Conservation (phyloP, 2,888 invertebrate genomes). For the Spilosoma lubricipeda region DNA sequence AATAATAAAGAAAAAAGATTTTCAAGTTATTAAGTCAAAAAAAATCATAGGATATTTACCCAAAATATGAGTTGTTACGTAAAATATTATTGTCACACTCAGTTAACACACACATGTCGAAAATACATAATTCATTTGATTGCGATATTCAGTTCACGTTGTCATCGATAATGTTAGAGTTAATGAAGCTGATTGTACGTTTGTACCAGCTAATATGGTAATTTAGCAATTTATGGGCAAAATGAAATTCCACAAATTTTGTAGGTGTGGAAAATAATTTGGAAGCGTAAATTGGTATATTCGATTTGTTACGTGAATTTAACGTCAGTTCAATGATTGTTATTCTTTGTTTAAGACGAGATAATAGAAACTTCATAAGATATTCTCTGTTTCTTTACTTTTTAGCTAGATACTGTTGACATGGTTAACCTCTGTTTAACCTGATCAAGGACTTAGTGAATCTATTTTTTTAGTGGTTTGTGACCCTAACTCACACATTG, state of each 20-base stretch:
- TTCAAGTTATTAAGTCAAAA: not conserved
- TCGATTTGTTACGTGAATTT: slow-evolving; percentile 39
- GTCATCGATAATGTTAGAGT: slow-evolving; percentile 38
- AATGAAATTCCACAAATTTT: slow-evolving; percentile 31
- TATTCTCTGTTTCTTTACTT: not conserved
- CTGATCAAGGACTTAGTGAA: too few species aligned
- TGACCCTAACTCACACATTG: too few species aligned
- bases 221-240: slow-evolving; percentile 39
- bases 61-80: too few species aligned
- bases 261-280: slow-evolving; percentile 46
- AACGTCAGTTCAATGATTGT: slow-evolving; percentile 17
- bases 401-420: too few species aligned
- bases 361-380: not conserved
- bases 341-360: not conserved
- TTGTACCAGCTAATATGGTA: slow-evolving; percentile 43
- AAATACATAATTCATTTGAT: slow-evolving; percentile 32
- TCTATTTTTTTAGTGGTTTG: too few species aligned
- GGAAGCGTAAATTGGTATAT: slow-evolving; percentile 35
- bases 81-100: slow-evolving; percentile 3
- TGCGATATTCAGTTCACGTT: slow-evolving; percentile 29
- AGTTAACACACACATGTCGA: slow-evolving; percentile 13
- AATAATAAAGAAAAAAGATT: not conserved
- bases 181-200: slow-evolving; percentile 52
- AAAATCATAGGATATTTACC: too few species aligned
- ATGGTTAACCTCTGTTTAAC: too few species aligned